These are phyloP conservation scores for Trichonephila inaurata DNA, from an alignment of 1,140 invertebrate genomes.

Conservation along the genomic window DNA sequence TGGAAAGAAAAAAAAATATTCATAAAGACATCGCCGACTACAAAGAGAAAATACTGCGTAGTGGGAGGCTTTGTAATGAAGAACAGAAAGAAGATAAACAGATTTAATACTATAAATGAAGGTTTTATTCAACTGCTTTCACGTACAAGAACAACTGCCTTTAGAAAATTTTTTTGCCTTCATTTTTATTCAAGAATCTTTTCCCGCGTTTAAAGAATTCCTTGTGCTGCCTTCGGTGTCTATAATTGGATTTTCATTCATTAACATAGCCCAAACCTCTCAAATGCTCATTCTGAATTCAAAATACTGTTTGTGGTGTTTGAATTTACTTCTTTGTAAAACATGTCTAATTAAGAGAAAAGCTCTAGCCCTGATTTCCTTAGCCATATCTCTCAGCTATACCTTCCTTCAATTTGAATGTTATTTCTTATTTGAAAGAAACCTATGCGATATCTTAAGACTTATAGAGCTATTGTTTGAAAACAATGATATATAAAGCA, in stretches of 20 bases:
- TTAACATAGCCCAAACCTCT: constrained; percentile 23
- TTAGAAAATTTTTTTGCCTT: background rate
- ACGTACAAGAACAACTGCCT: background rate
- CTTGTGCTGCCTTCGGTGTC: background rate
- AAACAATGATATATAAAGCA: constrained; percentile 11
- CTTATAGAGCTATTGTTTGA: background rate
- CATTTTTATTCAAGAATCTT: constrained; percentile 39
- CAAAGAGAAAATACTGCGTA: constrained; percentile 18
- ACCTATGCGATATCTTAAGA: background rate
- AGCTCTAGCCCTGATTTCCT: constrained; percentile 16
- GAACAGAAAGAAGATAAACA: constrained; percentile 42
- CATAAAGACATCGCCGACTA: constrained; percentile 26
- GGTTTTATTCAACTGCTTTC: constrained; percentile 48
- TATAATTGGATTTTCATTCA: constrained; percentile 64
- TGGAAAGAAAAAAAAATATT: constrained; percentile 13
- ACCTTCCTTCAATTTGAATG: background rate
- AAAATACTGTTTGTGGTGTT: constrained; percentile 50
- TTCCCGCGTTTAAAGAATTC: background rate
- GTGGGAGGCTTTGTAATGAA: constrained; percentile 18
- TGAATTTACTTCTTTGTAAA: constrained; percentile 45
- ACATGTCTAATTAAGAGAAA: constrained; percentile 39
- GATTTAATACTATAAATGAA: constrained; percentile 55
- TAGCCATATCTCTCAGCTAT: background rate
- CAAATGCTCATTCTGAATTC: constrained; percentile 32
- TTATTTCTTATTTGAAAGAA: background rate